Evolutionary conservation across 2,113 vertebrate genomes (phyloP), one percentile per base, ranked within the genome.

Genomic region (Elanus axillaris): DNA sequence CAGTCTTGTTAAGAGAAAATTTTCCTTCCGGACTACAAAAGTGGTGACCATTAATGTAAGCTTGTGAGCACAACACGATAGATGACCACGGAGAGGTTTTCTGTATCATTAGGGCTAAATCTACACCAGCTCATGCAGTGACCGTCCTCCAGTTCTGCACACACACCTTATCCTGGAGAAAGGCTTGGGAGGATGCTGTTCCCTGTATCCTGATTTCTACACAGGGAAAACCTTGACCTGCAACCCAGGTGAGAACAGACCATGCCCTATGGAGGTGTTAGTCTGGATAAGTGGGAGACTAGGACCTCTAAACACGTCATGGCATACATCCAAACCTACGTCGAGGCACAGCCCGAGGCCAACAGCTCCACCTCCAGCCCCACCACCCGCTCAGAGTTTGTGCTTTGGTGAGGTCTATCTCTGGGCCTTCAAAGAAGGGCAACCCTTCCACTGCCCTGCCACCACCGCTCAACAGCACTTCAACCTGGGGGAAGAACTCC

Each of bases 111-210:
- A 56, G 8, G 32, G 25, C 17, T 60, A 58, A 50, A 50, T 42
- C 11, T 50, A 36, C 42, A 56, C 6, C 29, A 66, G 20, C 3
- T 74, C 31, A 62, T 0, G 0, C 12, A 45, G 36, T 43, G 56
- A 81, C 8, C n/a, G 32, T 53, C 42, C 21, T 79, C 32, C 52
- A 36, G 34, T 64, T 91, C 78, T 87, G 42, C 38, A 43, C 27
- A 83, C 29, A 88, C 8, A 45, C 9, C 11, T 84, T 29, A 16
- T 55, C 10, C 34, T 16, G 9, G 23, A 75, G 52, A 64, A 88
- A 56, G 25, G 26, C 31, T 14, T 62, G 11, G 8, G 16, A 73
- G 19, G 25, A 48, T 34, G 16, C 13, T 53, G 13, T 42, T 91
- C 11, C 45, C 42, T 27, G 6, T 56, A 48, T 75, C 36, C 17